phyloP scores from a whole-genome alignment of 2,888 invertebrate species.

The Suillia variegata region DNA sequence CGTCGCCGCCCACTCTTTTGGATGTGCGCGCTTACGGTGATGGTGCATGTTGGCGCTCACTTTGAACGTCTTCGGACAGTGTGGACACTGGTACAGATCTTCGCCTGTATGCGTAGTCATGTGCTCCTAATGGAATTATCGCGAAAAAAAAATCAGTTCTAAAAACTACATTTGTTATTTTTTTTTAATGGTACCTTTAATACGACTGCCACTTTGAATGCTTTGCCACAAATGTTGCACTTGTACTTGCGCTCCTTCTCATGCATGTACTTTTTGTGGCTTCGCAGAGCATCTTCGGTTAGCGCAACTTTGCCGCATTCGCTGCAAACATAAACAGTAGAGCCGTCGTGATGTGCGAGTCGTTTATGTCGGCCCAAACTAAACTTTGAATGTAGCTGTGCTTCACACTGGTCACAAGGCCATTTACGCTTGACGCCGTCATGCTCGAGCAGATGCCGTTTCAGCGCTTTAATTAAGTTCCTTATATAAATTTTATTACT shows the following conservation, averaged over 20 bases:
- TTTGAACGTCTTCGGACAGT: slow-evolving; percentile 44
- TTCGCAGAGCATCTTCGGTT: slow-evolving; percentile 31
- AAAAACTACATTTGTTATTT: background rate
- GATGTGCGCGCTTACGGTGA: slow-evolving; percentile 43
- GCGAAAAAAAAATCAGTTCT: slow-evolving; percentile 5
- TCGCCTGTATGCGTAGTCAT: slow-evolving; percentile 45
- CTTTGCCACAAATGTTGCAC: slow-evolving; percentile 37
- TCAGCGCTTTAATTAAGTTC: no score
- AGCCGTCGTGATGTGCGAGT: slow-evolving; percentile 33
- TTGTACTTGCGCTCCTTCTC: slow-evolving; percentile 32
- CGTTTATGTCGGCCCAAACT: slow-evolving; percentile 34
- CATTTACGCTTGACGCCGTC: slow-evolving; percentile 26
- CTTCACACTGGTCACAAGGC: slow-evolving; percentile 34
- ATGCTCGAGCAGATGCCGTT: slow-evolving; percentile 30
- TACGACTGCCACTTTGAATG: slow-evolving; percentile 33
- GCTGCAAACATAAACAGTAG: slow-evolving; percentile 31
- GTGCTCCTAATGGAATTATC: no score
- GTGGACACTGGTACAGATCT: slow-evolving; percentile 41
- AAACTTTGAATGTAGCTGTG: slow-evolving; percentile 28
- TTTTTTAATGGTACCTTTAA: no score
- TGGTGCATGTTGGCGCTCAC: slow-evolving; percentile 46
- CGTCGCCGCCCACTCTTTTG: slow-evolving; percentile 39
- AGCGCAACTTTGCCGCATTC: slow-evolving; percentile 37
- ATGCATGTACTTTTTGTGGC: slow-evolving; percentile 37
- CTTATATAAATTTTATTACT: no score